Percentiles rank a stretch among this genome's conserved stretches.
Evolutionary conservation across 2,888 invertebrate genomes (phyloP).

Genomic region (Julus scandinavius): DNA sequence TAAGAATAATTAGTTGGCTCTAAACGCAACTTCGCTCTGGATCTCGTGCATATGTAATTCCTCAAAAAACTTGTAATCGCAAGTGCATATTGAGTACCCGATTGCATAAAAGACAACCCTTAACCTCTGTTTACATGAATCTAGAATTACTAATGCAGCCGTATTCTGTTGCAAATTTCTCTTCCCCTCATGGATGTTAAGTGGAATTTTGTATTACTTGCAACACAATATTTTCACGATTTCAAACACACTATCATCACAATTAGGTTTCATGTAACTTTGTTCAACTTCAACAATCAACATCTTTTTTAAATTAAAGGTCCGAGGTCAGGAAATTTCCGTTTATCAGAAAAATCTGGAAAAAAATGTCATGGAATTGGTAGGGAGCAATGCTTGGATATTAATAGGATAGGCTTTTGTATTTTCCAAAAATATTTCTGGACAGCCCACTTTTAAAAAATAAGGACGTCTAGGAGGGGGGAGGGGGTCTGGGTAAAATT

Average conservation of each 20-base stretch:
- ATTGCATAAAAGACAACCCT: neutral
- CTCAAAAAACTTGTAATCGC: slow-evolving; percentile 20
- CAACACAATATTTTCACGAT: neutral
- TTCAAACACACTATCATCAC: neutral
- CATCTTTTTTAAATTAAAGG: no score
- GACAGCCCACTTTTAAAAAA: no score
- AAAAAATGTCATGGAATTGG: no score
- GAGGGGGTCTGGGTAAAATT: no score
- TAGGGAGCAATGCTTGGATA: no score
- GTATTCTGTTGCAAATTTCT: neutral
- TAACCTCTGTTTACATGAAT: neutral
- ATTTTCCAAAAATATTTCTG: no score
- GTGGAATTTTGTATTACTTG: neutral
- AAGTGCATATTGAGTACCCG: neutral
- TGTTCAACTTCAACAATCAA: no score
- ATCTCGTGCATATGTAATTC: neutral
- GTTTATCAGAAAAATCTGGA: no score
- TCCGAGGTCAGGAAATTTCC: no score
- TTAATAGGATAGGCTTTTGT: no score
- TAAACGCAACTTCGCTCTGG: neutral
- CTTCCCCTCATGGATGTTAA: neutral
- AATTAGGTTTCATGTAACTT: no score
- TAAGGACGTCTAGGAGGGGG: no score
- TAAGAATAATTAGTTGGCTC: slow-evolving; percentile 30
- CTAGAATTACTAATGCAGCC: neutral